These are phyloP conservation scores for Brachyistius frenatus DNA, from an alignment of 2,113 vertebrate genomes.

Conservation along the genomic window DNA sequence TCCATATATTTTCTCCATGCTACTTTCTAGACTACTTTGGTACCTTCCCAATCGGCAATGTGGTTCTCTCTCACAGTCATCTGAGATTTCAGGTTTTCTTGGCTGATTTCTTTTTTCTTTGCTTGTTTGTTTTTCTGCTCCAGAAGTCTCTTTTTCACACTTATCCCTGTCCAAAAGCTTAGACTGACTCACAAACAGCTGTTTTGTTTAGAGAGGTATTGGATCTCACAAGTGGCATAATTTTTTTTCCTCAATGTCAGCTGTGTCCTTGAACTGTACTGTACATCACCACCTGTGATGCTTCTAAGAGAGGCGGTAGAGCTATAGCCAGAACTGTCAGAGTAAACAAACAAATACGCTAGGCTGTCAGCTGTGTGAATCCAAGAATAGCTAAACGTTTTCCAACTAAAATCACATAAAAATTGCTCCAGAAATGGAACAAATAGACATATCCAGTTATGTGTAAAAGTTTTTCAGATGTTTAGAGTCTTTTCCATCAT, in stretches of 20 bases:
- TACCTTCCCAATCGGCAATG: not conserved
- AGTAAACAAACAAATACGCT: constrained; percentile 56
- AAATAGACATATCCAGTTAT: not conserved
- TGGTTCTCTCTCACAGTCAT: constrained; percentile 4
- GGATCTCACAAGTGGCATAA: constrained; percentile 16
- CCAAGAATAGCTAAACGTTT: constrained; percentile 10
- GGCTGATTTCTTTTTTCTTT: not conserved
- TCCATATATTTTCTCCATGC: not conserved
- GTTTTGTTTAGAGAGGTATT: constrained; percentile 9
- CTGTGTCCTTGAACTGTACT: constrained; percentile 45
- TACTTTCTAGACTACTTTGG: not conserved
- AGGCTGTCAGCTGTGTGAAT: constrained; percentile 9
- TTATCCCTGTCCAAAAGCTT: constrained; percentile 1
- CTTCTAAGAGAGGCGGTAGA: constrained; percentile 13
- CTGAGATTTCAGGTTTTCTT: constrained; percentile 19
- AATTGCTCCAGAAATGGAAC: constrained; percentile 2
- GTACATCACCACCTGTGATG: constrained; percentile 52
- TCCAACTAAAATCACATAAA: constrained; percentile 15
- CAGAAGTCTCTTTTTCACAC: constrained; percentile 48
- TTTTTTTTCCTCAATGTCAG: constrained; percentile 33
- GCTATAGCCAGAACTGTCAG: constrained; percentile 48
- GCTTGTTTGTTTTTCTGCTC: not conserved
- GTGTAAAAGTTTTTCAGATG: constrained; percentile 1
- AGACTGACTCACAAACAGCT: constrained; percentile 36
- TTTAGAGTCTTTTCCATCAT: not conserved